Conservation (phyloP, 2,888 invertebrate genomes). For the Zaprionus lineosus region DNA sequence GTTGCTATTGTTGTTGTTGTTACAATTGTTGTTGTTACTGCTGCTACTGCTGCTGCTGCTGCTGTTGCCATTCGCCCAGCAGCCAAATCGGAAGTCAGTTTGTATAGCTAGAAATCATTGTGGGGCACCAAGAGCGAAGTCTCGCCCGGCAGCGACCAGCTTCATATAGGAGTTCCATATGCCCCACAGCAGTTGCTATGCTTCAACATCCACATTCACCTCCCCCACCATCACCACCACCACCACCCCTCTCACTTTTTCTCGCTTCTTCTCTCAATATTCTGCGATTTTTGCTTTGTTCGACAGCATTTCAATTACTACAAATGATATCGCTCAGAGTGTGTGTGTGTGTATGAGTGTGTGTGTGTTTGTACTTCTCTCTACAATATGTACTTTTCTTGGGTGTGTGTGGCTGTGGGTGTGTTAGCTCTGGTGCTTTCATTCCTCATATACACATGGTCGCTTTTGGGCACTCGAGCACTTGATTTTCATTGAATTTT, state of each 20-base stretch:
- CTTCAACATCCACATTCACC: no score
- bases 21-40: conserved; percentile 29
- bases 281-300: conserved; percentile 58
- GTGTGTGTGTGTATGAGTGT: conserved; percentile 18
- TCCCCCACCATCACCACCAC: no score
- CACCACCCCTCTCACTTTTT: background rate
- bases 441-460: conserved; percentile 12
- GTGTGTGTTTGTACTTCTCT: conserved; percentile 9
- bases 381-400: conserved; percentile 17
- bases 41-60: conserved; percentile 3
- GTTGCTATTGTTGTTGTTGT: no score
- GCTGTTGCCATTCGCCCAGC: conserved; percentile 7
- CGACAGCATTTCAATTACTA: conserved; percentile 73
- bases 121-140: conserved; percentile 31
- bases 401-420: conserved; percentile 24
- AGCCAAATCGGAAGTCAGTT: conserved; percentile 57
- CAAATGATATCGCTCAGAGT: conserved; percentile 63
- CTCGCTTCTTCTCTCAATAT: no score
- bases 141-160: conserved; percentile 19
- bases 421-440: background rate
- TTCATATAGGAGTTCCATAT: conserved; percentile 14
- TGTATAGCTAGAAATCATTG: conserved; percentile 68
- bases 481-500: conserved; percentile 66
- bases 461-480: conserved; percentile 19
- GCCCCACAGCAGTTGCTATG: conserved; percentile 6